phyloP scores from a whole-genome alignment of 2,888 invertebrate genomes.

The Cosmopolites sordidus region DNA sequence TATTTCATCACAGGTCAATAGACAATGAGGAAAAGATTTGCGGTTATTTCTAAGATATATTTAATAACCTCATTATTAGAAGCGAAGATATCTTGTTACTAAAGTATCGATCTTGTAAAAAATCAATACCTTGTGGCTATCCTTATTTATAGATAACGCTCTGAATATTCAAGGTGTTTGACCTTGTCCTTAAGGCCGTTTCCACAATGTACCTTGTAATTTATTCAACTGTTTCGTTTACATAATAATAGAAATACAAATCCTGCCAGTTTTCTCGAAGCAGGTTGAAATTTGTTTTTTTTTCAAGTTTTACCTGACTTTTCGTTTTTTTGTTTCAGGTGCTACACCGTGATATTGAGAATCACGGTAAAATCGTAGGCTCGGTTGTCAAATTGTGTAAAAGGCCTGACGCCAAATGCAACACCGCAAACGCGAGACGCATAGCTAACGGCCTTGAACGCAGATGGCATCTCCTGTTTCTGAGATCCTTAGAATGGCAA shows the following conservation, averaged over 20 bases:
- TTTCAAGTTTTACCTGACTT: background rate
- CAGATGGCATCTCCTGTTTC: conserved; percentile 85
- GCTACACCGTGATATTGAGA: conserved; percentile 89
- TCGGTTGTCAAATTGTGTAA: conserved; percentile 73
- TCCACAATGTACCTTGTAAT: background rate
- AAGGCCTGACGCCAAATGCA: conserved; percentile 45
- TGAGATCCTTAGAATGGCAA: conserved; percentile 88
- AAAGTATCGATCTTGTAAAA: no score
- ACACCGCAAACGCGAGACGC: conserved; percentile 41
- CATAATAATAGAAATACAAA: background rate
- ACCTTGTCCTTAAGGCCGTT: background rate
- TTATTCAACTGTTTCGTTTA: background rate
- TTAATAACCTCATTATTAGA: no score
- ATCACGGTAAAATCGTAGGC: conserved; percentile 79
- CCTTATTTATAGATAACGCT: background rate
- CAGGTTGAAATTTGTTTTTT: no score
- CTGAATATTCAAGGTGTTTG: background rate
- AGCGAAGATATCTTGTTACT: no score
- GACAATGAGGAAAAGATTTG: no score
- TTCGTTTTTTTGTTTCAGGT: conserved; percentile 58
- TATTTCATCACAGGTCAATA: no score
- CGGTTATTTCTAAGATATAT: no score
- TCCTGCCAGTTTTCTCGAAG: no score
- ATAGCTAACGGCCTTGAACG: conserved; percentile 72
- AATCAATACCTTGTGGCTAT: background rate